Conservation (phyloP, 2,113 vertebrate genomes). For the Speoplatyrhinus poulsoni region DNA sequence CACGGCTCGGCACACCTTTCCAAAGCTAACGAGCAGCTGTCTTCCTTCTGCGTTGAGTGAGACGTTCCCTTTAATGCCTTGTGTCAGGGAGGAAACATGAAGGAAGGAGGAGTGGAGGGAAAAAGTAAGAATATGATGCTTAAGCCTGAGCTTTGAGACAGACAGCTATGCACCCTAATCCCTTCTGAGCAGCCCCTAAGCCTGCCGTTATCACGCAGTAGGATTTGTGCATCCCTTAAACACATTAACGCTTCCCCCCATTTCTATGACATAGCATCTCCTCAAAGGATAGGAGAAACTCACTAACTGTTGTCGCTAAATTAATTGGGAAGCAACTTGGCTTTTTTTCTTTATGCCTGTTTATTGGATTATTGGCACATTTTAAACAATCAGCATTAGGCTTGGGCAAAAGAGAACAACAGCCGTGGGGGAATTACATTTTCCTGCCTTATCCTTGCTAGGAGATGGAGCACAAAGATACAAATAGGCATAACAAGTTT, state of each 20-base stretch:
- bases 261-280: constrained; percentile 52
- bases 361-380: constrained; percentile 31
- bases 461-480: no score
- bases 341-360: not conserved
- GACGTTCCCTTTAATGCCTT: constrained; percentile 57
- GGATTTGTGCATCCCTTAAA: constrained; percentile 80
- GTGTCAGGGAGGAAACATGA: constrained; percentile 59
- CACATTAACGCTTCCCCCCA: constrained; percentile 72
- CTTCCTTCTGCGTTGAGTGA: constrained; percentile 56
- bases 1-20: constrained; percentile 60
- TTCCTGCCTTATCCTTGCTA: not conserved
- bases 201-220: constrained; percentile 76
- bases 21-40: constrained; percentile 66
- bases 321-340: constrained; percentile 53
- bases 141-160: constrained; percentile 75
- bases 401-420: constrained; percentile 21
- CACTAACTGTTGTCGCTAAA: constrained; percentile 66
- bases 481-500: not conserved
- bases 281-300: constrained; percentile 43
- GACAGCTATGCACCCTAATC: constrained; percentile 74
- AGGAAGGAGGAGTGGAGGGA: constrained; percentile 9
- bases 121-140: constrained; percentile 55
- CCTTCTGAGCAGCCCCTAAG: constrained; percentile 77
- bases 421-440: constrained; percentile 13
- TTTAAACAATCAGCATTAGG: constrained; percentile 48